Conservation (phyloP, 2,113 vertebrate genomes). For the Galeopterus variegatus region DNA sequence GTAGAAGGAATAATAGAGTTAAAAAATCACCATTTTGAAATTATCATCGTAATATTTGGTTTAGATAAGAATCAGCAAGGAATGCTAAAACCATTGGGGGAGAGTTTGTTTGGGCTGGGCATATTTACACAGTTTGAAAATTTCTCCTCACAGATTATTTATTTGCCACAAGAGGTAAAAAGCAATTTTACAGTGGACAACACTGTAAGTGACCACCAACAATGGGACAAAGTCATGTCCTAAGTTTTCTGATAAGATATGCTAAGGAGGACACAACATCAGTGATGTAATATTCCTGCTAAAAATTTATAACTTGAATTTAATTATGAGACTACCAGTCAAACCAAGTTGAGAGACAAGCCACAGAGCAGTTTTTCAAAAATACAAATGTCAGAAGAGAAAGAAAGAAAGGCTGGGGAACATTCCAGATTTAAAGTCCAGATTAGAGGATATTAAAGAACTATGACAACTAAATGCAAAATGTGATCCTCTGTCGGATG, state of each 20-base stretch:
- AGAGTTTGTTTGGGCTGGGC: neutral
- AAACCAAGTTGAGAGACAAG: neutral
- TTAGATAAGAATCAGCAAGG: neutral
- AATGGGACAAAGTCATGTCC: neutral
- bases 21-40: neutral
- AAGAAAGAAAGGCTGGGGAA: neutral
- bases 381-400: neutral
- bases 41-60: neutral
- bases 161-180: neutral
- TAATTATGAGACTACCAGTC: neutral
- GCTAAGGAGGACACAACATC: neutral
- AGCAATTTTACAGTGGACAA: neutral
- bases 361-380: conserved; percentile 30
- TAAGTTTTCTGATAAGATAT: neutral
- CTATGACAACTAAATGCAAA: neutral
- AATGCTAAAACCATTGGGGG: neutral
- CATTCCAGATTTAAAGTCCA: neutral
- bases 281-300: neutral
- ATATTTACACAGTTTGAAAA: neutral
- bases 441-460: neutral
- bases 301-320: neutral
- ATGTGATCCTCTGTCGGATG: neutral
- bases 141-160: neutral
- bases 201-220: neutral
- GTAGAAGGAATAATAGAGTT: neutral